Evolutionary conservation across 2,888 invertebrate genomes (phyloP).

Genomic region (Cheilosia pagana): DNA sequence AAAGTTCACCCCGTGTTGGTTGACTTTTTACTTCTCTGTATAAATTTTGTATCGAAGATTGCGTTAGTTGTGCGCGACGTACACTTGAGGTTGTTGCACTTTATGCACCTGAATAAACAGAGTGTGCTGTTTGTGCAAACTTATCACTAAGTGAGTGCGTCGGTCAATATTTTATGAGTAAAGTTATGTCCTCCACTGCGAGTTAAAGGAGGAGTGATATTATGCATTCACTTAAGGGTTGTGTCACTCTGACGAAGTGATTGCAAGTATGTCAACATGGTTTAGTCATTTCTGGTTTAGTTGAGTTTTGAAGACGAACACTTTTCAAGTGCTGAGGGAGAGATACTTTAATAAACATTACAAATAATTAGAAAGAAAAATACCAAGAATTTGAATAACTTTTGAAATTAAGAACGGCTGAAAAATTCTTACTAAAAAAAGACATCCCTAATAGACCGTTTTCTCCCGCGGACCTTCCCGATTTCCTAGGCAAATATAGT

Average conservation of each 20-base stretch:
- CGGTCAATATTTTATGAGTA: not conserved
- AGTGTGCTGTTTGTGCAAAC: not conserved
- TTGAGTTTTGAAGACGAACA: too few species aligned
- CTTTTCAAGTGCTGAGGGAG: too few species aligned
- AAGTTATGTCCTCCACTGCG: not conserved
- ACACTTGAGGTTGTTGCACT: slow-evolving; percentile 11
- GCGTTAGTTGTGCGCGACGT: not conserved
- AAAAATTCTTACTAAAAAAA: too few species aligned
- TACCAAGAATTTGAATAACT: too few species aligned
- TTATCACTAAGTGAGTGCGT: not conserved
- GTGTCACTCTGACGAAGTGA: not conserved
- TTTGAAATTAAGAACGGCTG: too few species aligned
- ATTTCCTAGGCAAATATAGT: too few species aligned
- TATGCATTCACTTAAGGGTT: not conserved
- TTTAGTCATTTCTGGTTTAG: too few species aligned
- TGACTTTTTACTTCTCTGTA: not conserved
- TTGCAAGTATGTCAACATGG: too few species aligned
- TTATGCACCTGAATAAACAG: slow-evolving; percentile 3
- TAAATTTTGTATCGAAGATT: slow-evolving; percentile 17
- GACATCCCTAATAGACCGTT: too few species aligned
- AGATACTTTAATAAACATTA: too few species aligned
- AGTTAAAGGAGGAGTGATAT: not conserved
- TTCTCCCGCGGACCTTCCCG: too few species aligned
- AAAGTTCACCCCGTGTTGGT: slow-evolving; percentile 28
- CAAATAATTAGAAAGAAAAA: too few species aligned